These are phyloP conservation scores for Varanus komodoensis DNA, from an alignment of 2,113 vertebrate species.

Conservation along the genomic window DNA sequence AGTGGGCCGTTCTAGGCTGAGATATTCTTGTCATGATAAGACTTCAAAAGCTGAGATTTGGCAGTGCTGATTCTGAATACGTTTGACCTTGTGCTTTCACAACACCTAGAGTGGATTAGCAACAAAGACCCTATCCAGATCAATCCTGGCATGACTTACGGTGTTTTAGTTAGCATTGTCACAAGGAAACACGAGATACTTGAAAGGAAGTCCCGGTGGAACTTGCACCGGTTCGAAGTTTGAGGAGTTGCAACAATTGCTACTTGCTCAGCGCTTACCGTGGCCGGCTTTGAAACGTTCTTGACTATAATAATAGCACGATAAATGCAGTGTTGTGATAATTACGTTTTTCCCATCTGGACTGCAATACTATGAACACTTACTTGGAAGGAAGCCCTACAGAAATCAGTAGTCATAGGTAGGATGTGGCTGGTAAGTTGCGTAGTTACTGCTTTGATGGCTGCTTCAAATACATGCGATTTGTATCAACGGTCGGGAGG, in stretches of 20 bases:
- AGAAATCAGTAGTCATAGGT: not conserved
- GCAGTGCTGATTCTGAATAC: not conserved
- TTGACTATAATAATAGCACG: not conserved
- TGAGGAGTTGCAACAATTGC: not conserved
- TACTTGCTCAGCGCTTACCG: no score
- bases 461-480: not conserved
- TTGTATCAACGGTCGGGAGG: not conserved
- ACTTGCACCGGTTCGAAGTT: not conserved
- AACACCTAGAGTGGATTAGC: not conserved
- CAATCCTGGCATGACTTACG: not conserved
- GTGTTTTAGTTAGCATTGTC: not conserved
- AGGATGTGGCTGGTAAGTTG: not conserved
- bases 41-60: not conserved
- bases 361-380: not conserved
- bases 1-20: not conserved
- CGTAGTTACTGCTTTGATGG: not conserved
- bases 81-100: not conserved
- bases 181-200: no score
- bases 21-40: not conserved
- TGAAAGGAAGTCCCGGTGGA: not conserved
- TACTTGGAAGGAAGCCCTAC: not conserved
- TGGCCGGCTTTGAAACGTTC: not conserved
- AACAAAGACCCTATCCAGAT: not conserved
- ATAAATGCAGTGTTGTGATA: not conserved
- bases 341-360: no score